These are phyloP conservation scores for Encarsia formosa DNA, from an alignment of 2,888 invertebrate genomes.

Conservation along the genomic window DNA sequence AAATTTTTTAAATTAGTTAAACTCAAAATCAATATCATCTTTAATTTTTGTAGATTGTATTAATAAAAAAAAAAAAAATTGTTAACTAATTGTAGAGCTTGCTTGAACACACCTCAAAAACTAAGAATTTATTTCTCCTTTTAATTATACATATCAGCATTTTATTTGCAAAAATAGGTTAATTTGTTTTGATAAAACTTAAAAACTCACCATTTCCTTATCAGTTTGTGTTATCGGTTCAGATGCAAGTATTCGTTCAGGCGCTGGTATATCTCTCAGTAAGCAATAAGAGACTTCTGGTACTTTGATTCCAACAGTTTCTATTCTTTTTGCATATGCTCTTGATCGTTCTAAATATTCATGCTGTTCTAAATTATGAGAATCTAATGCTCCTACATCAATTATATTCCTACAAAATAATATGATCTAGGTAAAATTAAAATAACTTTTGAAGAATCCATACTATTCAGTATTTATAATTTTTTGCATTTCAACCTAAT, in stretches of 20 bases:
- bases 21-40: not conserved
- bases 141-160: too few relatives aligned
- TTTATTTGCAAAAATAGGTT: not conserved
- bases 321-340: constrained; percentile 47
- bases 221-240: constrained; percentile 63
- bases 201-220: constrained; percentile 64
- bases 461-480: not conserved
- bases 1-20: not conserved
- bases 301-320: constrained; percentile 50
- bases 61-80: constrained; percentile 1
- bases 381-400: constrained; percentile 87
- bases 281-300: constrained; percentile 54
- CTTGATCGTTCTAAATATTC: constrained; percentile 70
- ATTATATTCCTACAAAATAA: constrained; percentile 79
- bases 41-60: not conserved
- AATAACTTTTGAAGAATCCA: not conserved
- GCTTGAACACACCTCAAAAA: too few relatives aligned
- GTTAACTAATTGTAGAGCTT: too few relatives aligned
- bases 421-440: not conserved
- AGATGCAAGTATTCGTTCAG: constrained; percentile 64
- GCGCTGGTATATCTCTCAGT: constrained; percentile 70
- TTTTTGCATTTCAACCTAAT: not conserved
- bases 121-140: too few relatives aligned
- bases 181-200: too few relatives aligned
- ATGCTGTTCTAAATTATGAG: constrained; percentile 82